phyloP scores from a whole-genome alignment of 2,113 vertebrate species.

The Synchiropus splendidus region DNA sequence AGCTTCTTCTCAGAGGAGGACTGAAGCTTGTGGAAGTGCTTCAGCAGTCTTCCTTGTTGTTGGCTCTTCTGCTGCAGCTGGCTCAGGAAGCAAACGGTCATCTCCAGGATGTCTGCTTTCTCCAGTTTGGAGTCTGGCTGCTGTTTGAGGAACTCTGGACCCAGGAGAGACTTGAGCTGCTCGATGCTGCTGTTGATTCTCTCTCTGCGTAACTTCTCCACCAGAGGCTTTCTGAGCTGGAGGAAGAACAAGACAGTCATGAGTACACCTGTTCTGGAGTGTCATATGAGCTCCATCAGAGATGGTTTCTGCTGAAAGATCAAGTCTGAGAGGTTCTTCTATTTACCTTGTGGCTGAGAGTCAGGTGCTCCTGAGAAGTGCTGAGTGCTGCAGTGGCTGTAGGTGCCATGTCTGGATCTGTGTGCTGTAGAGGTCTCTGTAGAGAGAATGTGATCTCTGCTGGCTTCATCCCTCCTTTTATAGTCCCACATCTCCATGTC shows the following conservation, averaged over 20 bases:
- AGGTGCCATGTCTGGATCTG: conserved; percentile 28
- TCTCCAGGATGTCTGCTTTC: conserved; percentile 37
- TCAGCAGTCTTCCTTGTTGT: conserved; percentile 20
- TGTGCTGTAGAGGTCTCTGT: conserved; percentile 10
- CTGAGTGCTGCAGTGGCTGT: conserved; percentile 29
- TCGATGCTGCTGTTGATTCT: conserved; percentile 23
- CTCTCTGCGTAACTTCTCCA: conserved; percentile 55
- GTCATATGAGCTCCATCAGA: too few relatives aligned
- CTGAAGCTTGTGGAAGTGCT: conserved; percentile 22
- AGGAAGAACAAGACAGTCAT: conserved; percentile 11
- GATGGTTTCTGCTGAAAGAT: too few relatives aligned
- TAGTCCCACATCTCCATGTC: conserved; percentile 53
- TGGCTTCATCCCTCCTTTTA: conserved; percentile 44
- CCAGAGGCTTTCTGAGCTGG: conserved; percentile 42
- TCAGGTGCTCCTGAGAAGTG: conserved; percentile 35
- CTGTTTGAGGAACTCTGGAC: conserved; percentile 9
- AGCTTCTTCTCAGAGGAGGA: conserved; percentile 12
- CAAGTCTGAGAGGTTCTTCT: conserved; percentile 1
- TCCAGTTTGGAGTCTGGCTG: conserved; percentile 18
- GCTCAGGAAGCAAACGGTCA: conserved; percentile 36
- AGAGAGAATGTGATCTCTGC: conserved; percentile 29
- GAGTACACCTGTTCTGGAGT: neutral
- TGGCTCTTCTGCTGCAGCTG: conserved; percentile 17
- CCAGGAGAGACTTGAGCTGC: conserved; percentile 19
- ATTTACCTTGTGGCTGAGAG: conserved; percentile 47